Evolutionary conservation across 1,140 invertebrate genomes (phyloP), one percentile per base, ranked within the genome.

Genomic region (Pseudomyrmex sp.): DNA sequence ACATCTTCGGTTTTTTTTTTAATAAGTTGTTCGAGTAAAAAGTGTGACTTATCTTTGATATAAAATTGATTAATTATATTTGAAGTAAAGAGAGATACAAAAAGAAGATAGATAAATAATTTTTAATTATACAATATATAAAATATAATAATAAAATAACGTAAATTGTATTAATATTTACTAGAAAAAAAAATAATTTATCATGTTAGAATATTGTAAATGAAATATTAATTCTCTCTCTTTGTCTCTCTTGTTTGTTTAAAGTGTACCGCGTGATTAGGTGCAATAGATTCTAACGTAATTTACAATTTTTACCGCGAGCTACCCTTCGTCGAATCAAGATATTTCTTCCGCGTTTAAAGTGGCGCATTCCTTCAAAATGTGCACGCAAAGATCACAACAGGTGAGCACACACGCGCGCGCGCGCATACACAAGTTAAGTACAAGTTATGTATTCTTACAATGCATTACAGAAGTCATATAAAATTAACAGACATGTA

Each of bases 251-350:
- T 18, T 0, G 5, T 35, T 35, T 35, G 35, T 35, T 35, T 18
- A 12, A 15, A 26, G 23, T 1, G 59, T n/a, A n/a, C 15, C 50
- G 73, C 59, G 61, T 66, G 18, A 79, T 75, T 50, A 52, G 68
- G 15, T 20, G 10, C 52, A 58, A 79, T 68, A 69, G 35, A 79
- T 79, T 44, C 18, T 1, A 20, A 56, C 35, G 4, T 69, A 69
- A 79, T 79, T 69, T 69, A 69, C 18, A 46, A 66, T 54, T 58
- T 54, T 66, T 26, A 13, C 23, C 44, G n/a, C 44, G n/a, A 76
- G 1, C 44, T 69, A 44, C 20, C 15, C 23, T 10, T 65, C 4
- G 13, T 79, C n/a, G 54, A 56, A 15, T 44, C 26, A 56, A 48
- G 62, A 69, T 58, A 46, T 68, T 69, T 77, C 26, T 46, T n/a